These are phyloP conservation scores for Drosophila fungiperda DNA, from an alignment of 2,888 invertebrate genomes.

Conservation along the genomic window DNA sequence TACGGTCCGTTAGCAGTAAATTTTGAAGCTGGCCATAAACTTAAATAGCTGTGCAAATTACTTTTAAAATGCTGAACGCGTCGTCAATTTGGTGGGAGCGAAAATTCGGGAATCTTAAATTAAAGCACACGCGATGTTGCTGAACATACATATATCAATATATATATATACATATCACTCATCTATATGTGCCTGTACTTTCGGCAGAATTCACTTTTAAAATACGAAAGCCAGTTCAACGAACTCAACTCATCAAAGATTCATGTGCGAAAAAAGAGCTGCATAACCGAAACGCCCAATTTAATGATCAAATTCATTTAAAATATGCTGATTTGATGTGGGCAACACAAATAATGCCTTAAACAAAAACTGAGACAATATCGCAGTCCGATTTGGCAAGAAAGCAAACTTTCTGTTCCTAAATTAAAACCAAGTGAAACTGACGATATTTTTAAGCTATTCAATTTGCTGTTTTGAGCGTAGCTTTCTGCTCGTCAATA, in stretches of 20 bases:
- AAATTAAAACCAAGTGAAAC: background rate
- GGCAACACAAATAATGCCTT: slow-evolving; percentile 9
- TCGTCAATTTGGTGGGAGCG: slow-evolving; percentile 23
- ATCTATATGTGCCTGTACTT: slow-evolving; percentile 15
- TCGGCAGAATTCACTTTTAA: slow-evolving; percentile 36
- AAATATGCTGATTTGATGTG: slow-evolving; percentile 15
- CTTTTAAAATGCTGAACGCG: slow-evolving; percentile 56
- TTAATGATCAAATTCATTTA: slow-evolving; percentile 33
- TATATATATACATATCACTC: slow-evolving; percentile 29
- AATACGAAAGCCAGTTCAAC: slow-evolving; percentile 30
- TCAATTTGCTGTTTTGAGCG: background rate
- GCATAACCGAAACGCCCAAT: slow-evolving; percentile 16
- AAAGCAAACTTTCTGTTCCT: slow-evolving; percentile 21
- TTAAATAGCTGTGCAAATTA: slow-evolving; percentile 49
- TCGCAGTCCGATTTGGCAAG: background rate
- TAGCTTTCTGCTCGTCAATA: background rate
- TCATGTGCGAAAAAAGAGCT: slow-evolving; percentile 25
- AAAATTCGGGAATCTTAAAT: slow-evolving; percentile 34
- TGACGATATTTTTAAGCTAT: background rate
- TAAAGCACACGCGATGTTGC: slow-evolving; percentile 58
- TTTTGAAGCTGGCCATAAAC: slow-evolving; percentile 47
- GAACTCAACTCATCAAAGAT: slow-evolving; percentile 50
- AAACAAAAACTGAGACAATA: slow-evolving; percentile 2
- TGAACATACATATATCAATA: slow-evolving; percentile 23
- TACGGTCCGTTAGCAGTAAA: slow-evolving; percentile 55